Base-by-base conservation (phyloP, 1,140 invertebrate genomes). In the Myzus persicae region DNA sequence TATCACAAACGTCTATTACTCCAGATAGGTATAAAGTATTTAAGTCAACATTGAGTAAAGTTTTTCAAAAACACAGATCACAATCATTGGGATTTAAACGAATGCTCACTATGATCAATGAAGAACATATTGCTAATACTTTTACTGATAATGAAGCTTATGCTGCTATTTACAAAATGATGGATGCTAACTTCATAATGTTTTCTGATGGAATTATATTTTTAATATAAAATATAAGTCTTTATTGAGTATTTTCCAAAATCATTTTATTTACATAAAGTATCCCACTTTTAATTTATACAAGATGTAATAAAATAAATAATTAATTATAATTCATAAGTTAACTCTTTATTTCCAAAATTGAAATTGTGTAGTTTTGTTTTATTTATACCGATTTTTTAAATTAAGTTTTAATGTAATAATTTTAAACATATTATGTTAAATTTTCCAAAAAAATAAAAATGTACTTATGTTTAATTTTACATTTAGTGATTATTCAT, bases 111-210 rank as follows among this genome's bases (percentile, higher is more conserved):
- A 96, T 96, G 94, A 94, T 98, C 18, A 97, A 97, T 94, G 95
- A 96, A 46, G 95, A 97, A 94, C 96, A 96, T 94, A 94, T 95
- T 3, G 95, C 96, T 8, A 91, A 93, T 44, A 95, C 95, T 38
- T 99, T 98, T 95, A 95, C 96, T 6, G 94, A 96, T 26, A 96
- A 95, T 31, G 98, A 99, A 96, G 96, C 99, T 14, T 95, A 96
- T 81, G 96, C 97, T 0, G 98, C 98, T 3, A 95, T 99, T 24
- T 95, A 97, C 26, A 96, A 96, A 93, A 98, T 99, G 98, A 97
- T 97, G 38, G 97, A 98, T 81, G 98, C 97, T 88, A 99, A 99
- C 95, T 97, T 98, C 95, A 96, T 99, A 42, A 99, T 99, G 98
- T 95, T 98, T 93, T 96, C 98, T 1, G 98, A 99, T 95, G 97